phyloP scores from a whole-genome alignment of 2,113 vertebrate genomes.

The Corythornis madagascariensis region DNA sequence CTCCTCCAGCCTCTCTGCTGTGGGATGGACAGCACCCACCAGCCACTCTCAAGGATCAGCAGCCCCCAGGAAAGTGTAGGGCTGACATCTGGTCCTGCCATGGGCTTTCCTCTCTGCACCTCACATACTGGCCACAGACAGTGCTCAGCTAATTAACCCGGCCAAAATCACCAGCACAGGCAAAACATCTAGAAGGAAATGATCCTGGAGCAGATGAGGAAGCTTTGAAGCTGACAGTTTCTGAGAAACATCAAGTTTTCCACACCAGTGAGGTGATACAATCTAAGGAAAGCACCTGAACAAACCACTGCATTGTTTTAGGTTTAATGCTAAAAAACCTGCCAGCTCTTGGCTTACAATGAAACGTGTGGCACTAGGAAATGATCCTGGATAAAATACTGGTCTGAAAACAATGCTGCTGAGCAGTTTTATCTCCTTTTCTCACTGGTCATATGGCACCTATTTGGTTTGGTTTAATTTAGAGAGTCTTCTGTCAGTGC shows the following conservation, averaged over 20 bases:
- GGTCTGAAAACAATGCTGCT: background rate
- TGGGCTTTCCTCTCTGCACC: background rate
- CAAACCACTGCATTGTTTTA: background rate
- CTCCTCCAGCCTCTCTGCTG: background rate
- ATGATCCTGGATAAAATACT: background rate
- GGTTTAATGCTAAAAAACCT: background rate
- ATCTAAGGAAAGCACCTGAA: background rate
- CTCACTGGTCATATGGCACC: background rate
- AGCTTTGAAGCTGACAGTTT: background rate
- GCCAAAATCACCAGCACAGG: background rate
- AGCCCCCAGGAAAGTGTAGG: background rate
- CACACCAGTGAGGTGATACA: background rate
- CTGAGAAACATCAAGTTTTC: background rate
- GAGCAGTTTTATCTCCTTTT: background rate
- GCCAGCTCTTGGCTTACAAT: background rate
- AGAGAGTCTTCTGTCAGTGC: background rate
- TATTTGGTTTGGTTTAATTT: background rate
- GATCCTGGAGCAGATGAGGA: background rate
- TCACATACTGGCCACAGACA: background rate
- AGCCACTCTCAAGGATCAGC: background rate
- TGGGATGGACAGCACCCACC: rapidly evolving
- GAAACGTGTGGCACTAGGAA: background rate
- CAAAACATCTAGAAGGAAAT: background rate
- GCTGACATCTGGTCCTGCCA: rapidly evolving
- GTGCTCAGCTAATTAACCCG: rapidly evolving